A percentile compares a stretch with the other conserved stretches of the same genome.
These are phyloP conservation scores for Agonopterix heracliana DNA, from an alignment of 2,888 invertebrate species.

Conservation along the genomic window DNA sequence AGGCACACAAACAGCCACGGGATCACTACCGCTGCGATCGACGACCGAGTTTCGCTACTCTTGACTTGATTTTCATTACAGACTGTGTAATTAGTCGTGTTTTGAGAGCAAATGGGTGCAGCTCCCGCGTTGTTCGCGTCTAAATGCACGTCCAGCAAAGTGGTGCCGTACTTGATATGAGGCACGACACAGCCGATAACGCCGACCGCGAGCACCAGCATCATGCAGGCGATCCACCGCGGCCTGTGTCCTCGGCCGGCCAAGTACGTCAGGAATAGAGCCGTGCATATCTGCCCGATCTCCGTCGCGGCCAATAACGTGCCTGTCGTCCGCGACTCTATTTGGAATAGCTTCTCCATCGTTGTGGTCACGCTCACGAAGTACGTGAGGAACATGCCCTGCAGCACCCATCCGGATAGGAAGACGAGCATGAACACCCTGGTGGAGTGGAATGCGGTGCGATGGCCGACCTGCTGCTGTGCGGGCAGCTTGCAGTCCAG, in stretches of 20 bases:
- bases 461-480: slow-evolving; percentile 74
- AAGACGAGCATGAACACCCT: slow-evolving; percentile 93
- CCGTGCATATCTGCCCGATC: slow-evolving; percentile 94
- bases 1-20: slow-evolving; percentile 92
- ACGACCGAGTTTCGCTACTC: slow-evolving; percentile 82
- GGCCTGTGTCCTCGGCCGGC: slow-evolving; percentile 95
- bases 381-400: slow-evolving; percentile 96
- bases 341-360: slow-evolving; percentile 93
- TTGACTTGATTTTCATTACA: slow-evolving; percentile 79
- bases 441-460: slow-evolving; percentile 86
- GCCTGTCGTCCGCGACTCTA: slow-evolving; percentile 93
- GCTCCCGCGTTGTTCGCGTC: slow-evolving; percentile 52
- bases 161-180: slow-evolving; percentile 89
- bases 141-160: slow-evolving; percentile 74
- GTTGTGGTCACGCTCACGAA: slow-evolving; percentile 96
- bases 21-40: slow-evolving; percentile 87
- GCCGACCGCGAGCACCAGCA: slow-evolving; percentile 90
- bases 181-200: slow-evolving; percentile 92
- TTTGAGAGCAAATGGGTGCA: slow-evolving; percentile 45
- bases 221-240: slow-evolving; percentile 95
- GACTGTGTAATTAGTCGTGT: slow-evolving; percentile 31
- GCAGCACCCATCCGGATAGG: slow-evolving; percentile 89
- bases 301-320: slow-evolving; percentile 93
- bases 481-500: slow-evolving; percentile 86
- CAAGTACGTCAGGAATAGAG: slow-evolving; percentile 90